Percentiles rank a stretch among this genome's conserved stretches.
phyloP scores from a whole-genome alignment of 2,113 vertebrate species.

The Mobula birostris region DNA sequence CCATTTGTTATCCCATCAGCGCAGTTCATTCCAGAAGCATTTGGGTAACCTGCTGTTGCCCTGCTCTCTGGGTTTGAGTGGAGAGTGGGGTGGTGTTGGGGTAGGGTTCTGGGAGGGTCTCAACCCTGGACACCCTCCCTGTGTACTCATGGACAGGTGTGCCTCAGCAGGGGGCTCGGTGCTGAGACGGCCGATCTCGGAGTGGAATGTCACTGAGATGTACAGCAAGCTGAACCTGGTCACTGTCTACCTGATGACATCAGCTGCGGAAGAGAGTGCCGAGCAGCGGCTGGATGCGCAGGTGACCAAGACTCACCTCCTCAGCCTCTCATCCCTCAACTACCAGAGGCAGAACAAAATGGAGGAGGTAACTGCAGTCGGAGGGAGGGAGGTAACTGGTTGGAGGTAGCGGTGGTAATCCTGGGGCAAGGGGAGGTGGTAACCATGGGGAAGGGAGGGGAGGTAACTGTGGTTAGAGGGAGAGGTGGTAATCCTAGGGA shows the following conservation, averaged over 20 bases:
- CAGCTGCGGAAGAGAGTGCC: constrained; percentile 79
- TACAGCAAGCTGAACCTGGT: constrained; percentile 85
- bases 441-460: background rate
- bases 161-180: constrained; percentile 76
- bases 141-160: background rate
- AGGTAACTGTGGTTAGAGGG: background rate
- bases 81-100: too few species aligned
- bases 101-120: too few species aligned
- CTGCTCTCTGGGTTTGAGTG: background rate
- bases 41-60: too few species aligned
- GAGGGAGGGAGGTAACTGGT: background rate
- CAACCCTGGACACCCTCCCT: too few species aligned
- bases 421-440: background rate
- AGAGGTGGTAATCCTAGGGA: too few species aligned
- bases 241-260: constrained; percentile 93
- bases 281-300: constrained; percentile 84
- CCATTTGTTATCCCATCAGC: too few species aligned
- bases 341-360: constrained; percentile 84
- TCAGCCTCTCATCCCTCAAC: constrained; percentile 87
- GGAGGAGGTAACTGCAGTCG: constrained; percentile 69
- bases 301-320: constrained; percentile 91
- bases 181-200: constrained; percentile 93
- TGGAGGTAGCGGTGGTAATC: background rate
- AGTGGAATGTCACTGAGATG: constrained; percentile 97
- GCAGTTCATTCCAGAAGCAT: too few species aligned